phyloP scores from a whole-genome alignment of 2,113 vertebrate species.

The Bagarius yarrelli region DNA sequence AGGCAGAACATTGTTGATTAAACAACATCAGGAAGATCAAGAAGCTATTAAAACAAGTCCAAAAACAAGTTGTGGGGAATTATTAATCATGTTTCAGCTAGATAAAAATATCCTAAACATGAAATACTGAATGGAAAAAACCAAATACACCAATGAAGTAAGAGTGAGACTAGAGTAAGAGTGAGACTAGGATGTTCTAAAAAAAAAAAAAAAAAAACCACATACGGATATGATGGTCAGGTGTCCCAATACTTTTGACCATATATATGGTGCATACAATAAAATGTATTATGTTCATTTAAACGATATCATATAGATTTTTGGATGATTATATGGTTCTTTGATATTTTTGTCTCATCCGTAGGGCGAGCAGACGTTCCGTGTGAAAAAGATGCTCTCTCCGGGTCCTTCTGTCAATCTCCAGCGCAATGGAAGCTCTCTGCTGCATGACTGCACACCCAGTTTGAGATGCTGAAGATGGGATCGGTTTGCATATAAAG shows the following conservation, averaged over 20 bases:
- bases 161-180: too few relatives aligned
- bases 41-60: background rate
- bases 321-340: too few relatives aligned
- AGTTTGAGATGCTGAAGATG: background rate
- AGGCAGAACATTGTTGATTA: background rate
- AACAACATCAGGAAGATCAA: background rate
- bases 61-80: background rate
- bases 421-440: slow-evolving; percentile 3
- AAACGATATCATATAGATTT: too few relatives aligned
- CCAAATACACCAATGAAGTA: too few relatives aligned
- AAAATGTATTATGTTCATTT: too few relatives aligned
- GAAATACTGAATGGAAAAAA: background rate
- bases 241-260: too few relatives aligned
- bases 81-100: background rate
- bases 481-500: background rate
- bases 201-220: too few relatives aligned
- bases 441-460: slow-evolving; percentile 17
- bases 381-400: background rate
- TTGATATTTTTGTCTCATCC: background rate
- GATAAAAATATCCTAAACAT: background rate
- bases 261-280: too few relatives aligned
- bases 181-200: too few relatives aligned
- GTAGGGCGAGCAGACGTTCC: background rate
- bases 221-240: too few relatives aligned
- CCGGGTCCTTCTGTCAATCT: background rate